Conservation (phyloP, 2,797 vertebrate genomes). For the Cetoscarus ocellatus region DNA sequence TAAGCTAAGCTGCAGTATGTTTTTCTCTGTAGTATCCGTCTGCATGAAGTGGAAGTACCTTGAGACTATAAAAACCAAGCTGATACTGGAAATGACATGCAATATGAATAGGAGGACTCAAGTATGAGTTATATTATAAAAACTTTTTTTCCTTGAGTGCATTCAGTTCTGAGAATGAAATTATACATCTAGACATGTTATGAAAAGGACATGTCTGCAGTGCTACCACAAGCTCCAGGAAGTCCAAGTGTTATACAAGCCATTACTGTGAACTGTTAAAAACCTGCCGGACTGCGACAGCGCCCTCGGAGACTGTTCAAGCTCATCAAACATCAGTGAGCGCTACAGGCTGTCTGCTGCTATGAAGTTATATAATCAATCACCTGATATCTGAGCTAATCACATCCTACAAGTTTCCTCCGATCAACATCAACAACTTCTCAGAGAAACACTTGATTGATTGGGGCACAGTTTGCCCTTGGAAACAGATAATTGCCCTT, state of each 20-base stretch:
- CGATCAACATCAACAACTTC: constrained; percentile 1
- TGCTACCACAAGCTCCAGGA: constrained; percentile 1
- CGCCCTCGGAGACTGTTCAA: constrained; percentile 18
- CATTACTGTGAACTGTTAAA: constrained; percentile 37
- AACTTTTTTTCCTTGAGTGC: too few species aligned
- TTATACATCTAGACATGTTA: too few species aligned
- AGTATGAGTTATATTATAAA: too few species aligned
- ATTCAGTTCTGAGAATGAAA: too few species aligned
- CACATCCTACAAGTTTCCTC: constrained; percentile 23
- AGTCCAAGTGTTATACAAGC: constrained; percentile 27
- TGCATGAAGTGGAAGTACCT: too few species aligned
- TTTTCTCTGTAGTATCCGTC: too few species aligned
- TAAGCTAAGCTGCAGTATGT: too few species aligned
- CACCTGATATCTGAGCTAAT: constrained; percentile 46
- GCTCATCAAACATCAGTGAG: constrained; percentile 26
- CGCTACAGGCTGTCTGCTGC: not conserved
- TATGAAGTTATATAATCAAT: constrained; percentile 31
- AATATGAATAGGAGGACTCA: too few species aligned
- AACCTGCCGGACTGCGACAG: constrained; percentile 1
- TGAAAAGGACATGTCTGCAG: not conserved
- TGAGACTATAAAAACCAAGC: too few species aligned
- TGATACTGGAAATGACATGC: too few species aligned
- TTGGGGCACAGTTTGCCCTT: constrained; percentile 31
- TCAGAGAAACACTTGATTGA: constrained; percentile 46
- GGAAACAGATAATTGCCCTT: constrained; percentile 60